Percentiles rank a stretch among this genome's conserved stretches.
phyloP scores from a whole-genome alignment of 2,113 vertebrate genomes.

The Setophaga coronata region DNA sequence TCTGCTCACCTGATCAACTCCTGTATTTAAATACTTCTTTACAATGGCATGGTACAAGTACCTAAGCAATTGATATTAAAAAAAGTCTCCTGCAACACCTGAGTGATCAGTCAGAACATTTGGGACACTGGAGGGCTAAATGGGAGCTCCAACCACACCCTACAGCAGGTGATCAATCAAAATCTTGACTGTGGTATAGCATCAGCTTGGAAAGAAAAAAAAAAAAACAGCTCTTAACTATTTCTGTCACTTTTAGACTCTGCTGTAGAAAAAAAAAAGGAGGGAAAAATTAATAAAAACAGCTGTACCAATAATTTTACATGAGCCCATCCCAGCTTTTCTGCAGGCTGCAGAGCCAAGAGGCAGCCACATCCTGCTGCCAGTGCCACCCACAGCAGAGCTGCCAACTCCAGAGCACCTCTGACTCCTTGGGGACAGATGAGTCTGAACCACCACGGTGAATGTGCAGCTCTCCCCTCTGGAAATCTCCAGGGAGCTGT shows the following conservation, averaged over 20 bases:
- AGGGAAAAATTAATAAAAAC: accelerated
- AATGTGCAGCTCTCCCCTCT: neutral
- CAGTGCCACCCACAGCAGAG: accelerated
- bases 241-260: neutral
- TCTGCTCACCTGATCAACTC: neutral
- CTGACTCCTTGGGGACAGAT: neutral
- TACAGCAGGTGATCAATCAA: neutral
- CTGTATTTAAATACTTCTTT: neutral
- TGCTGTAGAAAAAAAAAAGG: neutral
- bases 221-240: neutral
- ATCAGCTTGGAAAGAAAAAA: neutral
- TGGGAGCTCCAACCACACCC: neutral
- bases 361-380: neutral
- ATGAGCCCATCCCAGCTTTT: neutral
- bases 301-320: neutral
- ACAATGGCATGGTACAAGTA: neutral
- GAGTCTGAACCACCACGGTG: accelerated
- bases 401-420: neutral
- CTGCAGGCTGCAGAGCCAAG: neutral
- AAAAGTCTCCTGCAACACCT: neutral
- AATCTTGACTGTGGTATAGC: neutral
- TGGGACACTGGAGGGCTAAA: neutral
- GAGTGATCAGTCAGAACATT: neutral
- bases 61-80: neutral
- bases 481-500: neutral